Evolutionary conservation across 1,140 invertebrate genomes (phyloP), one percentile per base, ranked within the genome.

Genomic region (Ostrea denselamellosa): DNA sequence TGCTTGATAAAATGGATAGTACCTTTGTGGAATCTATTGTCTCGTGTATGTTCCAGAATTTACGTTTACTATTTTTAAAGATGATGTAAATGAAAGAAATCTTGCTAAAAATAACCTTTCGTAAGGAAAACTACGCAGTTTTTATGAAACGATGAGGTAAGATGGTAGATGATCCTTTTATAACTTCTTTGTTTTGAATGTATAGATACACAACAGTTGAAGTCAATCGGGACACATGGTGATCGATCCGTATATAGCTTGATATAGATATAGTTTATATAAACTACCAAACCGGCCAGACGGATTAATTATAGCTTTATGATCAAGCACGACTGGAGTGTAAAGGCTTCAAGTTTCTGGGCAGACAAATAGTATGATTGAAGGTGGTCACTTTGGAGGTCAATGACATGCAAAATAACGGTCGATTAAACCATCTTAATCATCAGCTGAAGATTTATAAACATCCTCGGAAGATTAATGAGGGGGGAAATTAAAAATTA

Each of bases 271-370:
- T 1, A 77, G 25, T 77, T 77, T 77, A 77, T 44, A 44, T 77
- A 25, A 25, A 77, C 68, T 9, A 77, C 10, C 25, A 34, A 77
- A 77, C 28, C 25, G 9, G 28, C 22, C 68, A 77, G 68, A 77
- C 58, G 68, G 68, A 77, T 77, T 77, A 77, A 77, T 77, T 77
- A 77, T 77, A 77, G 68, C 68, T 77, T 77, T 77, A 77, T 77
- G 68, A 77, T 77, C 28, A 34, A 77, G 68, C 68, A 77, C 68
- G 68, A 28, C 28, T 77, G 7, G 56, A 19, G 56, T 62, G 19
- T 62, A n/a, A 62, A 62, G n/a, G 56, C 56, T 19, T 12, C 12
- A 77, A 14, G 25, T 77, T 77, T 77, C 68, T 14, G 68, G 25
- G 68, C 68, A 77, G 68, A 77, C 68, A 77, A 77, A 77, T 77